Base-by-base conservation (phyloP, 2,888 invertebrate genomes). In the Coenonympha glycerion region DNA sequence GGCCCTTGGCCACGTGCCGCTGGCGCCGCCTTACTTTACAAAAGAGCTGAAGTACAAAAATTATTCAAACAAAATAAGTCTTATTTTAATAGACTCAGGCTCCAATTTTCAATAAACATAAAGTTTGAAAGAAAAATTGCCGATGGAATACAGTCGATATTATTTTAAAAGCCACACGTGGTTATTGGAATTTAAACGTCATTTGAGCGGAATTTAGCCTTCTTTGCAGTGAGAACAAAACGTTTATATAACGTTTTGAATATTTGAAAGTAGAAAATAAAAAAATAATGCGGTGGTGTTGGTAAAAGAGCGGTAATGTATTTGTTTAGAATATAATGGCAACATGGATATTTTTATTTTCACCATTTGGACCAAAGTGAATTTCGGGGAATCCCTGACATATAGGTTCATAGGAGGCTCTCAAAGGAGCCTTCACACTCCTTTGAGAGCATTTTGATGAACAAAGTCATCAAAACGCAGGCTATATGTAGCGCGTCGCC, bases 1-100 rank as follows among this genome's bases (percentile, higher is more conserved):
- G 80, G 65, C 54, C 63, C 57, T 60, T 58, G 58, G 53, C 65
- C 79, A 72, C 78, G 79, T 77, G 77, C 76, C 70, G 41, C 47
- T 62, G 62, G 64, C 64, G 65, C 69, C 68, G 64, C 34, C 19
- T 13, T 16, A 6, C 8, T 13, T 24, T 9, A 33, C 60, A 57
- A 56, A 58, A 55, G 56, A 51, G 8, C 49, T 30, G 39, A 41
- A 21, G 9, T 21, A 4, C 34, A 18, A 18, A 37, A 16, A 22
- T 15, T 15, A 24, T 11, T 24, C 16, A 31, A 22, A 13, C 6
- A 41, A 52, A 52, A 45, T 19, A 22, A 37, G 28, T 34, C 47
- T 37, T 47, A 49, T 9, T 1, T 0, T 0, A 5, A 13, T 21
- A 0, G 0, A 0, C 16, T 33, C 18, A 46, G 26, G 11, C 15